phyloP scores from a whole-genome alignment of 2,113 vertebrate genomes.

The Cavia aperea region DNA sequence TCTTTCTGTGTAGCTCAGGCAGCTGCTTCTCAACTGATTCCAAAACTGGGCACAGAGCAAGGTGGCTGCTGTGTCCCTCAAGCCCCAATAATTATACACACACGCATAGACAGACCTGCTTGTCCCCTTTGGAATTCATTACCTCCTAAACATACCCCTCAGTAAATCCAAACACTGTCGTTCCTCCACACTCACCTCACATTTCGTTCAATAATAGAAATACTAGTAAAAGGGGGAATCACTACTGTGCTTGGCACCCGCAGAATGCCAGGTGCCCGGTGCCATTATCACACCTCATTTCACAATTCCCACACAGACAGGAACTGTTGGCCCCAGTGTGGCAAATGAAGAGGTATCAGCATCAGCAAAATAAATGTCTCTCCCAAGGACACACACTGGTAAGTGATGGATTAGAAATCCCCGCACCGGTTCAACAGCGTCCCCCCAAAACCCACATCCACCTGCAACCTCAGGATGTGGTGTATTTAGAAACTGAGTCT shows the following conservation, averaged over 20 bases:
- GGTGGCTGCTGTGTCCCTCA: neutral
- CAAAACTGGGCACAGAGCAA: neutral
- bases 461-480: neutral
- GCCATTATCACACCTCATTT: neutral
- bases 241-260: neutral
- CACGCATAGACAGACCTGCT: conserved; percentile 2
- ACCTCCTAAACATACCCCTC: conserved; percentile 23
- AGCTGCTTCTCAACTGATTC: neutral
- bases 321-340: neutral
- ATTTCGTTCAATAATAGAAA: neutral
- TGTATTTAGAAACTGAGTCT: neutral
- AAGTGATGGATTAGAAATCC: neutral
- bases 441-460: neutral
- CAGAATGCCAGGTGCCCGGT: fast-evolving
- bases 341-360: neutral
- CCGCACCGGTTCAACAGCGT: fast-evolving
- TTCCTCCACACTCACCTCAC: neutral
- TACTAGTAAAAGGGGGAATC: neutral
- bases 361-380: neutral
- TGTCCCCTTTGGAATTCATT: neutral
- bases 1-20: neutral
- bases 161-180: neutral
- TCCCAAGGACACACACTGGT: neutral
- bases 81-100: neutral
- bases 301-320: neutral